Conservation (phyloP, 92 coral and sea anemone genomes). For the Metridium senile region DNA sequence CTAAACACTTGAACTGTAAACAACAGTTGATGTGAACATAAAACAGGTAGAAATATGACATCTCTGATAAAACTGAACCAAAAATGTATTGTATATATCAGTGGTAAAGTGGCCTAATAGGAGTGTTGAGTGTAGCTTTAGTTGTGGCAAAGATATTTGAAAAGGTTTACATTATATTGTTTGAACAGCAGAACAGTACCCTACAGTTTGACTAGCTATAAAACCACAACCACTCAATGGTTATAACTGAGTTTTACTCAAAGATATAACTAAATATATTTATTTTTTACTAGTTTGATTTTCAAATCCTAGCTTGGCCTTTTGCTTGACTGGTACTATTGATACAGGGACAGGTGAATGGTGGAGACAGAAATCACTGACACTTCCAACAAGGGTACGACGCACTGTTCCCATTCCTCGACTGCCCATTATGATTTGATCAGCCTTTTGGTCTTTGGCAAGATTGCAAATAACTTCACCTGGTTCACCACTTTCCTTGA, state of each 20-base stretch:
- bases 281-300: too few species aligned
- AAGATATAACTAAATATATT: neutral
- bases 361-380: conserved; percentile 71
- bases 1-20: too few species aligned
- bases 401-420: conserved; percentile 66
- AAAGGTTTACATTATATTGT: too few species aligned
- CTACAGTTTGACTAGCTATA: neutral
- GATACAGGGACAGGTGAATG: conserved; percentile 66
- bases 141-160: too few species aligned
- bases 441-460: conserved; percentile 57
- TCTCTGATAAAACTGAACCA: too few species aligned
- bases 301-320: conserved; percentile 40
- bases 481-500: conserved; percentile 44
- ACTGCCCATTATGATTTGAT: conserved; percentile 66
- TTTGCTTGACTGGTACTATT: conserved; percentile 60
- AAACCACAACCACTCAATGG: neutral
- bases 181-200: neutral
- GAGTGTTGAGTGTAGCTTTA: too few species aligned
- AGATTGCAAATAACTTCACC: conserved; percentile 59
- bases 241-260: neutral
- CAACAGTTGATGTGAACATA: too few species aligned
- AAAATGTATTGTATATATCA: too few species aligned
- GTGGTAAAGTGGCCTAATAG: too few species aligned
- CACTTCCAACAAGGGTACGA: conserved; percentile 73
- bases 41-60: too few species aligned